Conservation (phyloP, 2,888 invertebrate species). For the Drosophila longiperda region DNA sequence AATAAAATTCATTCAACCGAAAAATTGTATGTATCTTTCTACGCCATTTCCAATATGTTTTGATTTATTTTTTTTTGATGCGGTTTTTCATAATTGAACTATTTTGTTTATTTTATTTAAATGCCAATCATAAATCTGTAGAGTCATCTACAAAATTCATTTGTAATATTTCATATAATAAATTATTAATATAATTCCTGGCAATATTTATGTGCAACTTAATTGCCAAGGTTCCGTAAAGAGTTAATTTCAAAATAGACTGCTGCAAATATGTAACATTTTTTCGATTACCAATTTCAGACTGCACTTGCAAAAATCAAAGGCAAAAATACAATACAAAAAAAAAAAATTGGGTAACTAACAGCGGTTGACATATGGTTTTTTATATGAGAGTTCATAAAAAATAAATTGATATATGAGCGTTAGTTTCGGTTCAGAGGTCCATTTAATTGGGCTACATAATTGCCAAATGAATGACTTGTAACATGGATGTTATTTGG, state of each 20-base stretch:
- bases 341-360: background rate
- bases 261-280: constrained; percentile 30
- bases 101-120: constrained; percentile 15
- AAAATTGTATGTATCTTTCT: constrained; percentile 16
- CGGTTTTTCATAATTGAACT: constrained; percentile 29
- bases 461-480: constrained; percentile 77
- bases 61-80: constrained; percentile 15
- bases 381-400: constrained; percentile 35
- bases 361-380: constrained; percentile 28
- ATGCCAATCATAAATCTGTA: constrained; percentile 21
- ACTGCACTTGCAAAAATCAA: constrained; percentile 19
- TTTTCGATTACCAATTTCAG: constrained; percentile 35
- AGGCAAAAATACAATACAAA: background rate
- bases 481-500: constrained; percentile 58
- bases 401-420: constrained; percentile 39
- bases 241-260: constrained; percentile 61
- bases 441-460: constrained; percentile 71
- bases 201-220: constrained; percentile 30
- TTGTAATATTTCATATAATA: constrained; percentile 15
- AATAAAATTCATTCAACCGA: constrained; percentile 22
- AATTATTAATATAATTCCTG: constrained; percentile 31
- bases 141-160: constrained; percentile 28
- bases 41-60: constrained; percentile 35
- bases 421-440: constrained; percentile 24
- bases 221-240: constrained; percentile 57